Conservation (phyloP, 2,113 vertebrate genomes). For the Lycaon pictus region DNA sequence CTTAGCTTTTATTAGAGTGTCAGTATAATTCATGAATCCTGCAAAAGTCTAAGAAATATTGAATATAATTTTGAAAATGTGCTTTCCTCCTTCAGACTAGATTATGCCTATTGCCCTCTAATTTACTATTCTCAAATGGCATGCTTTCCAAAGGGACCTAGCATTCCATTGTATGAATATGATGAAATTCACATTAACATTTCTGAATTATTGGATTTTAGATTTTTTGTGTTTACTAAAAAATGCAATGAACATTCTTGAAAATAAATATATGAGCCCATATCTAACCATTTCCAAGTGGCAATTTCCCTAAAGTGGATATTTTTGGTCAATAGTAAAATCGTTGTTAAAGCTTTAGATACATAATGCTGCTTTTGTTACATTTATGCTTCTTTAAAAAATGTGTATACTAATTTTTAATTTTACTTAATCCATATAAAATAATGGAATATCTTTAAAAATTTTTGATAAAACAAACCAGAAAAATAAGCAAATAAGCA, state of each 20-base stretch:
- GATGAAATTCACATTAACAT: background rate
- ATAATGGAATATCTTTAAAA: background rate
- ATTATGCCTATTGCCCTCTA: background rate
- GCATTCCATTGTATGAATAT: background rate
- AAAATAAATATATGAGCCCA: background rate
- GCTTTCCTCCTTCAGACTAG: background rate
- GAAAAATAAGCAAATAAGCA: background rate
- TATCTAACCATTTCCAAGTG: background rate
- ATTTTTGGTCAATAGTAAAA: background rate
- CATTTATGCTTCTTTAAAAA: background rate
- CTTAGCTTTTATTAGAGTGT: background rate
- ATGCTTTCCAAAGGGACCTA: background rate
- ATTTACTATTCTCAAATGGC: background rate
- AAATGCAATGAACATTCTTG: background rate
- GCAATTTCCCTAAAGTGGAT: background rate
- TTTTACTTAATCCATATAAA: conserved; percentile 1
- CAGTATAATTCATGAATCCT: background rate
- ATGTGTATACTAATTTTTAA: background rate
- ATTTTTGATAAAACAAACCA: background rate
- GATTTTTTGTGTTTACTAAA: background rate
- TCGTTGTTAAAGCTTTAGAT: background rate
- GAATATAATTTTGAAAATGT: conserved; percentile 40
- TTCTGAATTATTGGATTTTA: background rate
- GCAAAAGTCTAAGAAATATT: background rate
- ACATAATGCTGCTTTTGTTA: background rate